Evolutionary conservation across 2,888 invertebrate species (phyloP), one percentile per base, ranked within the genome.

Genomic region (Biston stratarius): DNA sequence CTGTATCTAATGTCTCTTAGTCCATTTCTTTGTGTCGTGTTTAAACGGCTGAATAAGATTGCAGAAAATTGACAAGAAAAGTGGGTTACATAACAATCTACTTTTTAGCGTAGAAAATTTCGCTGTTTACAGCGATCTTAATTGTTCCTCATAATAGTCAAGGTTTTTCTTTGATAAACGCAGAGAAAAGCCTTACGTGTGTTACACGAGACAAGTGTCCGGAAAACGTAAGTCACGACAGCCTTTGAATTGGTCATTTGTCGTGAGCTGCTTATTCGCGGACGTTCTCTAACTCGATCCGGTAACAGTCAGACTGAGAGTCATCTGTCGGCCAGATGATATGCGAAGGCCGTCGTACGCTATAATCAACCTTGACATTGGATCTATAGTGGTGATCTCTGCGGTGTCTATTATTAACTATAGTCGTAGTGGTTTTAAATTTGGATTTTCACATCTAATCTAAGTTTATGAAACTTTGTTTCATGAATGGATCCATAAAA

Each of bases 251-350:
- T 78, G 76, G 75, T 77, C 73, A 74, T 78, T 74, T 78, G 40
- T 64, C 87, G 81, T 86, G 88, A 74, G 67, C 77, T 73, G 77
- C 63, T 79, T 84, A 85, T 92, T 90, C 71, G 70, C 83, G 64
- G 69, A 68, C 72, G 68, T 64, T 60, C 71, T 76, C 85, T 88
- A 88, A 89, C 73, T 79, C 33, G 67, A 83, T 80, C 83, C 77
- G 75, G 86, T 84, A 82, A 47, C 52, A 73, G 71, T 53, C 71
- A 34, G 61, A 48, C 33, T 51, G 52, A 58, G 40, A 51, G 15
- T 51, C 60, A 57, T 59, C 49, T 67, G 45, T 51, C 11, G n/a
- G 15, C 42, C 51, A 55, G 48, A 64, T 64, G 58, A 58, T 61
- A 53, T 63, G 47, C 53, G 52, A 66, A 69, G 67, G 63, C 11